Evolutionary conservation across 2,113 vertebrate genomes (phyloP), one percentile per base, ranked within the genome.

Genomic region (Brienomyrus longianalis): DNA sequence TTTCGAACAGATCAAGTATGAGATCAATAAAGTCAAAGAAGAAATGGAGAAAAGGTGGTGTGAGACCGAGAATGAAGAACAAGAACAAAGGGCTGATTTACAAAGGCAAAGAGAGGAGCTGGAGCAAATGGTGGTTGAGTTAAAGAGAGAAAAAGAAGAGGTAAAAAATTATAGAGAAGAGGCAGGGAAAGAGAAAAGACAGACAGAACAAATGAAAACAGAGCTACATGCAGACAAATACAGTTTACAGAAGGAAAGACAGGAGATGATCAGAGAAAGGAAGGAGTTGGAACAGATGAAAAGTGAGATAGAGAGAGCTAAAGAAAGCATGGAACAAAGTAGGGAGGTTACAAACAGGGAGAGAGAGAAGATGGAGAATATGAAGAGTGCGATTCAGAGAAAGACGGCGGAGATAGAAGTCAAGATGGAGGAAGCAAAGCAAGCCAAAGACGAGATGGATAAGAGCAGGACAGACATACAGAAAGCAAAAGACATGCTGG

Each of bases 1-100:
- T 70, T 90, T 94, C 86, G 88, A 94, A 31, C 90, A 91, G 85
- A 90, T 94, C 2, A 94, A 93, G 90, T 77, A 83, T 35, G 91
- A 90, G 2, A 83, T 95, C 52, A 91, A 89, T 10, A 66, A 51
- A 87, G 91, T 91, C 1, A 90, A 93, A 35, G 90, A 89, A 88
- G 92, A 92, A 77, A 90, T 93, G 83, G 94, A 93, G 90, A 89
- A 90, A 89, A 70, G 87, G 15, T 92, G 91, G 91, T 52, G 21
- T n/a, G 74, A 91, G 13, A 87, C 31, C 4, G 88, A 91, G 27
- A 91, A 87, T 83, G 92, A 90, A 88, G 85, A 90, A 52, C 21
- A 51, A 13, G 91, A 91, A 90, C 90, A 88, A 48, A 91, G 88
- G 90, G 86, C 87, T 74, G 45, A 48, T 43, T 89, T 92, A 10